Base-by-base conservation (phyloP, 92 coral and sea anemone genomes). In the Isaurus tuberculatus region DNA sequence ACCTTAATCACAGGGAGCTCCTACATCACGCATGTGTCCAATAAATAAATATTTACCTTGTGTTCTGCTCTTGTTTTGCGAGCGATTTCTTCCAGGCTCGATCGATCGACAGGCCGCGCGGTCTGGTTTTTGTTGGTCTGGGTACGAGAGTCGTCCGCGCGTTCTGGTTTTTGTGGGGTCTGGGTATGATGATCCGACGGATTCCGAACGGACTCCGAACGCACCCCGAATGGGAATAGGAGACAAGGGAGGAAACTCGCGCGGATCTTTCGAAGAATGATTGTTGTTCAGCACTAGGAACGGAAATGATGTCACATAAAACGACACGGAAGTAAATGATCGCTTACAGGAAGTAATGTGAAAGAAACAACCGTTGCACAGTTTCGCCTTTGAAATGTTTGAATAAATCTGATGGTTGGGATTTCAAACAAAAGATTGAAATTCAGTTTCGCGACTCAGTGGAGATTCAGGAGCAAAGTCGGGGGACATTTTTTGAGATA, bases 151-250 rank as follows among this genome's bases (percentile, higher is more conserved):
- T 61, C 67, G 67, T 61, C 67, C 5, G 27, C 67, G 10, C 67
- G 67, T 61, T 61, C 67, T 61, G 67, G 67, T 61, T 61, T 61
- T 61, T 61, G 67, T 61, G 67, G 67, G 27, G 67, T 61, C 25
- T 61, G 67, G 67, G 67, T 61, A 61, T 61, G 27, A 65, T 15
- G 71, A 65, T 65, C 71, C 71, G 71, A 65, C 71, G 71, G 71
- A 65, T 65, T 65, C 71, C 71, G 71, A 65, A 65, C 71, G 71
- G n/a, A 65, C 71, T 65, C 71, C 71, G 71, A 65, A 65, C 71
- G 42, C 71, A 0, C 71, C 71, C 71, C 71, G 71, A 65, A 65
- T 65, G 71, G 71, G 71, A 65, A 65, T 2, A 65, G 71, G 71
- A 65, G 71, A 65, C 37, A 65, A 65, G 71, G 71, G 71, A 65